Base-by-base conservation (phyloP, 2,797 vertebrate genomes). In the Ptychobarbus kaznakovi region DNA sequence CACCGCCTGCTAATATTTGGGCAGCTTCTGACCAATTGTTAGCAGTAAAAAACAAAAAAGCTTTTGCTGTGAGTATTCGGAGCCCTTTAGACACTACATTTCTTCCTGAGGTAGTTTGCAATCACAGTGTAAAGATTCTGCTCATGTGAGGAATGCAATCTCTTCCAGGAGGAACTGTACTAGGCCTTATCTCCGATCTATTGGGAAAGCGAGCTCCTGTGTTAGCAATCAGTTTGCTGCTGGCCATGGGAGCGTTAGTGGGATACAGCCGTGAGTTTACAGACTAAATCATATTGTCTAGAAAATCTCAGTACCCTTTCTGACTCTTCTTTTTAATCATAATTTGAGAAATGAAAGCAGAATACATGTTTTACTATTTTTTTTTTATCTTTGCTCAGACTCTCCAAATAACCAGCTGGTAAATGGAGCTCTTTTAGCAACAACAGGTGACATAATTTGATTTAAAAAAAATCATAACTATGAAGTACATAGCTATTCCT, bases 221-320 rank as follows among this genome's bases (percentile, higher is more conserved):
- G 72, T 90, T 99, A 83, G 96, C 94, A 0, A 15, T 96, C 11
- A 99, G 97, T 89, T 92, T 99, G 88, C 81, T 94, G 40, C 91
- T 97, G 86, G 98, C 98, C 0, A 91, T 99, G 70, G 97, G 93
- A 66, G 92, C 97, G 53, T 95, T 99, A 4, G 93, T 98, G 87
- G 98, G 97, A 87, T 99, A 98, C 91, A 99, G 98, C 90, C 96
- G 98, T 99, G 93, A 98, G 97, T 97, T 61, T 18, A 38, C 85
- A 78, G 11, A 35, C 44, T 42, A 40, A 35, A 35, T 32, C 38
- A 35, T 25, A 10, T 44, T 49, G 42, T 49, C 25, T 49, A 32
- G 11, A 32, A 53, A 66, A 53, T 53, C 65, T 56, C 0, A n/a
- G 32, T n/a, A 32, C 25, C n/a, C 15, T 75, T 75, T 51, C n/a